Conservation (phyloP, 2,888 invertebrate genomes). For the Rhopalosiphum nymphaeae region DNA sequence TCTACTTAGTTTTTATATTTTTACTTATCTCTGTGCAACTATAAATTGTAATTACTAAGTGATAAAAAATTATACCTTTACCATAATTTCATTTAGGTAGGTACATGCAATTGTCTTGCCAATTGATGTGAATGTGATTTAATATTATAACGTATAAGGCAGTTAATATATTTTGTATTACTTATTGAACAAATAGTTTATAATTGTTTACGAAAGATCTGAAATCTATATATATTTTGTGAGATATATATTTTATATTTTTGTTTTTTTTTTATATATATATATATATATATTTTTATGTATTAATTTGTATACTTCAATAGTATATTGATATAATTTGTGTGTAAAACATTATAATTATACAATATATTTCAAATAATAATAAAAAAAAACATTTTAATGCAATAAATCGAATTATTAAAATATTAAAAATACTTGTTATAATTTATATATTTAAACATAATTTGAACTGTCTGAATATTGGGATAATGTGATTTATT, state of each 20-base stretch:
- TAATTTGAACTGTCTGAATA: neutral
- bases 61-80: conserved; percentile 31
- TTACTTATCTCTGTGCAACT: conserved; percentile 41
- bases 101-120: conserved; percentile 31
- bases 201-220: conserved; percentile 52
- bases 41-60: conserved; percentile 1
- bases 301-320: conserved; percentile 41
- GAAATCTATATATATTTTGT: too few species aligned
- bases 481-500: neutral
- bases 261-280: conserved; percentile 20
- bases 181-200: conserved; percentile 40
- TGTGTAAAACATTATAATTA: neutral
- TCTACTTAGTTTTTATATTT: conserved; percentile 42
- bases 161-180: conserved; percentile 17
- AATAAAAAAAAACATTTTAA: neutral
- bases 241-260: conserved; percentile 44
- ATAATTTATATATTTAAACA: conserved; percentile 29
- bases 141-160: conserved; percentile 1
- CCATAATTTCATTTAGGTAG: neutral
- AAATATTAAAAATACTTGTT: conserved; percentile 18
- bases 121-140: conserved; percentile 55
- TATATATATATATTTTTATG: conserved; percentile 37
- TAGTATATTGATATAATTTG: neutral
- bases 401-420: conserved; percentile 16
- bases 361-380: neutral